These are phyloP conservation scores for Ips nitidus DNA, from an alignment of 1,140 invertebrate species.

Conservation along the genomic window DNA sequence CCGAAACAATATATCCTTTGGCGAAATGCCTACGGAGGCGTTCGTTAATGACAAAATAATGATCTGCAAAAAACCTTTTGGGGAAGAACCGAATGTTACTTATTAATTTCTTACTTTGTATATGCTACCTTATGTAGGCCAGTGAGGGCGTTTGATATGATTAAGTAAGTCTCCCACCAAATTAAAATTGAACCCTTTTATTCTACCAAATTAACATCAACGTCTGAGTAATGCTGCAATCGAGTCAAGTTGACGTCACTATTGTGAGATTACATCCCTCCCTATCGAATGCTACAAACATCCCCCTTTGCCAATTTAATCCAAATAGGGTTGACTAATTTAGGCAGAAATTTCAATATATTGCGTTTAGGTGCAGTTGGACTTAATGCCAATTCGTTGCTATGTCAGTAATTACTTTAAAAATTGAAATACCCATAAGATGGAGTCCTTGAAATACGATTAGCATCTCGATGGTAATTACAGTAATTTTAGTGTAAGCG, in stretches of 20 bases:
- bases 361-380: too few relatives aligned
- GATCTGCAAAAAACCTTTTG: conserved; percentile 6
- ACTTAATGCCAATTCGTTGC: too few relatives aligned
- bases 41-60: conserved; percentile 13
- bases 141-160: too few relatives aligned
- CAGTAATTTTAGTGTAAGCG: conserved; percentile 16
- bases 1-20: conserved; percentile 7
- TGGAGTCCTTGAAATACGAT: conserved; percentile 14
- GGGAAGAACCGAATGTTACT: neutral
- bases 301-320: neutral
- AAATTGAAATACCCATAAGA: too few relatives aligned
- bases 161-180: too few relatives aligned
- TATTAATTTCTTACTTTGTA: neutral
- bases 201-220: too few relatives aligned
- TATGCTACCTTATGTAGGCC: too few relatives aligned
- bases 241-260: neutral
- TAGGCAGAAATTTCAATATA: neutral
- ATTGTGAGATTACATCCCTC: neutral
- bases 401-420: too few relatives aligned
- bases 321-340: conserved; percentile 4
- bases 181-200: too few relatives aligned
- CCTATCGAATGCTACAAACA: neutral
- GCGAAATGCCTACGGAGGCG: neutral
- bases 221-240: too few relatives aligned
- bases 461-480: conserved; percentile 23